A percentile compares a stretch with the other conserved stretches of the same genome.
Conservation (phyloP, 2,113 vertebrate species). For the Corythaixoides concolor region DNA sequence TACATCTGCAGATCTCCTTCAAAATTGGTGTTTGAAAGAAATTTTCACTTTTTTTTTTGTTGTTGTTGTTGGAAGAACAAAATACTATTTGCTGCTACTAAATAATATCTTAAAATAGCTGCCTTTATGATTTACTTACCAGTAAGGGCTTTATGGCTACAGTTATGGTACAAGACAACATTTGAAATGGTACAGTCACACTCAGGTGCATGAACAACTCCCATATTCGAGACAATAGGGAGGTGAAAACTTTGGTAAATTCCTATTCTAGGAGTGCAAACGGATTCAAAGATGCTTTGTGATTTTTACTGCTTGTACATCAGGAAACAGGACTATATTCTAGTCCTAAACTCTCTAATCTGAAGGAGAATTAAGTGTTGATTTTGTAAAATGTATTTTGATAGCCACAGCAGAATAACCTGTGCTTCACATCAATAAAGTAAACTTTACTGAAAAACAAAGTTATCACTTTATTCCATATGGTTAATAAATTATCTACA, state of each 20-base stretch:
- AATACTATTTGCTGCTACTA: not conserved
- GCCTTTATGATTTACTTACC: not conserved
- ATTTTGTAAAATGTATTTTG: not conserved
- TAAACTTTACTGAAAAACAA: not conserved
- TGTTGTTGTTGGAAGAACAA: not conserved
- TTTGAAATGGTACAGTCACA: not conserved
- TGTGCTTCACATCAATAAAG: not conserved
- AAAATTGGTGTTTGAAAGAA: not conserved
- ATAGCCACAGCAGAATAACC: not conserved
- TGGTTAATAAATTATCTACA: slow-evolving; percentile 6
- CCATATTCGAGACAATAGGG: not conserved
- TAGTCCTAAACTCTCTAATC: not conserved
- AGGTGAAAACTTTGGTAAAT: not conserved
- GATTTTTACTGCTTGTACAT: not conserved
- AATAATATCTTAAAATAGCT: not conserved
- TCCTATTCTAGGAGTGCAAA: not conserved
- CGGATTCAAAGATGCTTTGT: not conserved
- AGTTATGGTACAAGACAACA: not conserved
- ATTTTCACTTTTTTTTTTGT: not conserved
- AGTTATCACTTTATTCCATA: not conserved
- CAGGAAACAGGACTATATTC: not conserved
- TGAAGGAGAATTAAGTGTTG: not conserved
- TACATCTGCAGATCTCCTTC: not conserved
- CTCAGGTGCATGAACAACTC: not conserved
- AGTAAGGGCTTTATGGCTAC: not conserved